These are phyloP conservation scores for Drosophila paranaensis DNA, from an alignment of 2,888 invertebrate genomes.

Conservation along the genomic window DNA sequence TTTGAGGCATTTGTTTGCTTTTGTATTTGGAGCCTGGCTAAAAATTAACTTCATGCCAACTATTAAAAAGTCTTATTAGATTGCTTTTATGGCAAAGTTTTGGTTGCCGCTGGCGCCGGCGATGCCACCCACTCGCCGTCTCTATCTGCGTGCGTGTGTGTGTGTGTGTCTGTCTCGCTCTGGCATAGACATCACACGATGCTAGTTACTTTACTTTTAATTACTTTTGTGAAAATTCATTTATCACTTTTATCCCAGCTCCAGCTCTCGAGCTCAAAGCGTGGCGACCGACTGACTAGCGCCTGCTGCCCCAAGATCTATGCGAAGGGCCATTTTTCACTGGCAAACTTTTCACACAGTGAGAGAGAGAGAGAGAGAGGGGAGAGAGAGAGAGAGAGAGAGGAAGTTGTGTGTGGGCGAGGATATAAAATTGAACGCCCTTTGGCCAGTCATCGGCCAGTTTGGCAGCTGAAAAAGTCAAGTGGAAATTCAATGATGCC, in stretches of 20 bases:
- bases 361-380: conserved; percentile 14
- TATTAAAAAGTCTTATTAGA: conserved; percentile 80
- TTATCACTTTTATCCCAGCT: conserved; percentile 81
- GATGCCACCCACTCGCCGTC: background rate
- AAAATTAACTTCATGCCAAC: conserved; percentile 66
- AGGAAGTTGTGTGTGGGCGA: conserved; percentile 2
- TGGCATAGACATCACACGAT: conserved; percentile 73
- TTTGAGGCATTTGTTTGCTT: conserved; percentile 53
- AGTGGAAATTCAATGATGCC: conserved; percentile 82
- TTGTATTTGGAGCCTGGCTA: conserved; percentile 42
- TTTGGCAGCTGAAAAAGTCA: conserved; percentile 79
- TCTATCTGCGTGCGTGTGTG: background rate
- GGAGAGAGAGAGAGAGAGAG: conserved; percentile 8
- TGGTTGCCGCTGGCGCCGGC: conserved; percentile 48
- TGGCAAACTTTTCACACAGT: conserved; percentile 69
- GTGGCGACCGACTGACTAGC: conserved; percentile 46
- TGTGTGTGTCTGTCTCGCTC: background rate
- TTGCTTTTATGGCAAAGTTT: conserved; percentile 76
- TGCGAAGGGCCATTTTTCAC: conserved; percentile 75
- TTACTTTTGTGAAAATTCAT: conserved; percentile 82
- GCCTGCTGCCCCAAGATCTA: conserved; percentile 57
- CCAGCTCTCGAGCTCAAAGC: conserved; percentile 53
- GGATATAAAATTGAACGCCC: conserved; percentile 79
- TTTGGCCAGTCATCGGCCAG: conserved; percentile 79
- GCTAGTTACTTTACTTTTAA: conserved; percentile 81